Percentiles rank a stretch among this genome's conserved stretches.
Evolutionary conservation across 2,797 vertebrate genomes (phyloP).

Genomic region (Spea hammondii): DNA sequence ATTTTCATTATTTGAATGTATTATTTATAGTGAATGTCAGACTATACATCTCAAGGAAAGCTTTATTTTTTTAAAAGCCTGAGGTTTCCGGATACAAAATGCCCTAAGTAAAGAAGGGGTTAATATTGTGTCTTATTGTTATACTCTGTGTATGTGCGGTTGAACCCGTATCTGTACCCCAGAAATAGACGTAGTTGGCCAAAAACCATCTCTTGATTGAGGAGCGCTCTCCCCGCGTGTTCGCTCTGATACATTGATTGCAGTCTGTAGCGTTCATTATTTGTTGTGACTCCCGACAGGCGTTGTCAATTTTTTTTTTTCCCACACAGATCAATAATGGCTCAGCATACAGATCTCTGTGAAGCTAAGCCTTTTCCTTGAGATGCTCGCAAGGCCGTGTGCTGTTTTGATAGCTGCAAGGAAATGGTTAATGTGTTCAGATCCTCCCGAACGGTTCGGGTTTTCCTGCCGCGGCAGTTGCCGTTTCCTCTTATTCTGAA

Average conservation of each 20-base stretch:
- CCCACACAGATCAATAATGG: neutral
- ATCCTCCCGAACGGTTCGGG: conserved; percentile 14
- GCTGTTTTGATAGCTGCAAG: conserved; percentile 1
- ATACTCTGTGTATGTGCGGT: too few species aligned
- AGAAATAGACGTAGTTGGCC: too few species aligned
- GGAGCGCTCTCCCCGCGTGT: too few species aligned
- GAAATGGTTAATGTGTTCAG: conserved; percentile 26
- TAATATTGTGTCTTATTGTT: too few species aligned
- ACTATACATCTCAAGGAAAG: too few species aligned
- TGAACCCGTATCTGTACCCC: too few species aligned
- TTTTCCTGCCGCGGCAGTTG: conserved; percentile 28
- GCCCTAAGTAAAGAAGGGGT: too few species aligned
- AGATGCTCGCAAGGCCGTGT: neutral
- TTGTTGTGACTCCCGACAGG: neutral
- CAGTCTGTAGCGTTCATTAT: neutral
- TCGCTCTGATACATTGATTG: neutral
- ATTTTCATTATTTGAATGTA: too few species aligned
- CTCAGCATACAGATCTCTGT: neutral
- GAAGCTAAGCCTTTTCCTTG: neutral
- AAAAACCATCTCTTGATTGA: too few species aligned
- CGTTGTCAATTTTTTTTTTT: neutral
- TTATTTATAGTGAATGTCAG: too few species aligned
- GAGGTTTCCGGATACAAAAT: too few species aligned
- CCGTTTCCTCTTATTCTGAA: conserved; percentile 26
- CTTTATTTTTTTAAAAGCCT: too few species aligned